Base-by-base conservation (phyloP, 2,797 vertebrate genomes). In the Gymnopithys bicolor region DNA sequence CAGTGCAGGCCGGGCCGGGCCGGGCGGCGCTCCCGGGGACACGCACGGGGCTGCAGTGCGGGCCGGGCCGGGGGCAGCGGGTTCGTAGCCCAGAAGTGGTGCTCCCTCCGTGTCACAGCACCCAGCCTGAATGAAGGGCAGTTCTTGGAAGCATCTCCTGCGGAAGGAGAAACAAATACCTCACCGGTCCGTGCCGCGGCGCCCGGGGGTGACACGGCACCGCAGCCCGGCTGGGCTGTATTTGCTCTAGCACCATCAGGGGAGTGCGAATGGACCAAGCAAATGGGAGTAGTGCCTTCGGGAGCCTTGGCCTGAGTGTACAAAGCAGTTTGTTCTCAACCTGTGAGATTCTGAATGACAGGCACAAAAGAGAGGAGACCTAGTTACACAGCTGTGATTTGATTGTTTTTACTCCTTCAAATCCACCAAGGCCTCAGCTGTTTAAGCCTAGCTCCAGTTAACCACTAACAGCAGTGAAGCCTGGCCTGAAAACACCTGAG, bases 41-140 rank as follows among this genome's bases (percentile, higher is more conserved):
- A 39, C 14, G 39, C 39, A 39, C 15, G 15, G 41, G 15, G 41
- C 41, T 41, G 41, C 41, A 41, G 41, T 41, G 41, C 41, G 41
- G 41, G 41, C 41, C 41, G 41, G 41, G 41, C 39, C 15, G 41
- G 41, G 41, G 41, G 41, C 43, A 3, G 12, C 2, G 68, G 16
- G 35, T 19, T 35, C 25, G 1, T 2, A 8, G 67, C 23, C 33
- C 68, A 2, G 28, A 21, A 24, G 0, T 1, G 33, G 37, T 1
- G 16, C 25, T 52, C 19, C 15, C 32, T 27, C 5, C 5, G 0
- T 6, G 12, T 10, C 85, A 25, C 48, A 14, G 70, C 18, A 27
- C 2, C 12, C 48, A 18, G 33, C 19, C 24, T 11, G 46, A n/a
- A 51, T 10, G 46, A n/a, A 51, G 48, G 41, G 68, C 70, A 37